A percentile compares a stretch with the other conserved stretches of the same genome.
Evolutionary conservation across 1,140 invertebrate species (phyloP).

Genomic region (Mercenaria mercenaria): DNA sequence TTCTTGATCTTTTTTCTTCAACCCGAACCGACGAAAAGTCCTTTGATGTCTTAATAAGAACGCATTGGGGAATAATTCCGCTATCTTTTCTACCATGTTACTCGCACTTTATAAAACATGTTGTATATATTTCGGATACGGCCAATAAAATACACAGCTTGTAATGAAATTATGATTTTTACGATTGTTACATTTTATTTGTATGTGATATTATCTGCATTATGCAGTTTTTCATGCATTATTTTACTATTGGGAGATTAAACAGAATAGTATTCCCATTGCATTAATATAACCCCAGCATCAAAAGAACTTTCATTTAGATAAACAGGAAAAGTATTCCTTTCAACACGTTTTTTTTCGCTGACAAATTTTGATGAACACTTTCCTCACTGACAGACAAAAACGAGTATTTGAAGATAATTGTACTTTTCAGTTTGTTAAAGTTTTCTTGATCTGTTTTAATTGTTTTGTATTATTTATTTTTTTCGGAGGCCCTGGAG

Average conservation of each 20-base stretch:
- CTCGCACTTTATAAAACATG: conserved; percentile 37
- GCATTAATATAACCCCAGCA: conserved; percentile 7
- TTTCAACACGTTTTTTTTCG: neutral
- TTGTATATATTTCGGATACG: conserved; percentile 43
- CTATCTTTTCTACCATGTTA: conserved; percentile 24
- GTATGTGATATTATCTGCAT: conserved; percentile 45
- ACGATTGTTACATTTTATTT: conserved; percentile 46
- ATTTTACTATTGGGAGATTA: conserved; percentile 14
- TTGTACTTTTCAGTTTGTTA: too few species aligned
- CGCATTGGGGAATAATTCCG: conserved; percentile 32
- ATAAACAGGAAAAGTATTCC: conserved; percentile 34
- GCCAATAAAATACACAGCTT: conserved; percentile 57
- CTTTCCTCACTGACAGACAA: neutral
- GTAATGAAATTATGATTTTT: conserved; percentile 54
- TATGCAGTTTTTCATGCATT: conserved; percentile 58
- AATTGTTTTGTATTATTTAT: too few species aligned
- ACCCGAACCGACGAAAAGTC: conserved; percentile 30
- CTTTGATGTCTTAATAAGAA: conserved; percentile 58
- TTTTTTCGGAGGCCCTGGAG: too few species aligned
- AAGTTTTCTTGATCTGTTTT: too few species aligned
- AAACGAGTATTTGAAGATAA: neutral
- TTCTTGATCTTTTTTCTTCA: conserved; percentile 66
- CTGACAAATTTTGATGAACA: neutral
- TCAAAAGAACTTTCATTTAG: conserved; percentile 45
- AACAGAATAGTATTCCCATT: conserved; percentile 1